These are phyloP conservation scores for Eulemur macaco DNA, from an alignment of 2,113 vertebrate genomes.

Conservation along the genomic window DNA sequence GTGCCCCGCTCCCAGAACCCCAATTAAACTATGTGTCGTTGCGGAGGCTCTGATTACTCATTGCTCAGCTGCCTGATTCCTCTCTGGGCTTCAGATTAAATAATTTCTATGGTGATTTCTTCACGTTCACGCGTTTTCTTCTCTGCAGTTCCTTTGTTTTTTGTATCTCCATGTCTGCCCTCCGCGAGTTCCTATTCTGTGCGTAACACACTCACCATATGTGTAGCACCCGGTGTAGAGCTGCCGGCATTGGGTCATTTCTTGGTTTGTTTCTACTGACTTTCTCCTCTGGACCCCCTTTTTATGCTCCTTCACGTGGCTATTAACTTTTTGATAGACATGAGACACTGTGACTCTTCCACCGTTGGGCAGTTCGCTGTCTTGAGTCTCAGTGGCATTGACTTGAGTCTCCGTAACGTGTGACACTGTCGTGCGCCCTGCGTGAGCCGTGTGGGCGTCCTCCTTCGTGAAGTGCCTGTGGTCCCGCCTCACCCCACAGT, in stretches of 20 bases:
- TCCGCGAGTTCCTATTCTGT: no score
- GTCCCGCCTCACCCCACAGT: no score
- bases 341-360: accelerated
- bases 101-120: accelerated
- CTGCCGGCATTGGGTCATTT: not conserved
- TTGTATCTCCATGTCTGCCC: accelerated
- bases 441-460: accelerated
- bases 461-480: not conserved
- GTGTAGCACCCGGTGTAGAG: no score
- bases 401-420: accelerated
- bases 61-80: accelerated
- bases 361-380: accelerated
- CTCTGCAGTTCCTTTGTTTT: no score
- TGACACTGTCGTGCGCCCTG: accelerated
- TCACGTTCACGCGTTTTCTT: accelerated
- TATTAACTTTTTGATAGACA: accelerated
- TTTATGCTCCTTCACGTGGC: accelerated
- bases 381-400: accelerated
- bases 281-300: not conserved
- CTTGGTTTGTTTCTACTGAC: not conserved
- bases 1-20: no score
- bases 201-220: no score
- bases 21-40: accelerated
- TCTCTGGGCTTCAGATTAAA: accelerated
- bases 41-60: not conserved